Conservation (phyloP, 2,113 vertebrate genomes). For the Propithecus coquereli region DNA sequence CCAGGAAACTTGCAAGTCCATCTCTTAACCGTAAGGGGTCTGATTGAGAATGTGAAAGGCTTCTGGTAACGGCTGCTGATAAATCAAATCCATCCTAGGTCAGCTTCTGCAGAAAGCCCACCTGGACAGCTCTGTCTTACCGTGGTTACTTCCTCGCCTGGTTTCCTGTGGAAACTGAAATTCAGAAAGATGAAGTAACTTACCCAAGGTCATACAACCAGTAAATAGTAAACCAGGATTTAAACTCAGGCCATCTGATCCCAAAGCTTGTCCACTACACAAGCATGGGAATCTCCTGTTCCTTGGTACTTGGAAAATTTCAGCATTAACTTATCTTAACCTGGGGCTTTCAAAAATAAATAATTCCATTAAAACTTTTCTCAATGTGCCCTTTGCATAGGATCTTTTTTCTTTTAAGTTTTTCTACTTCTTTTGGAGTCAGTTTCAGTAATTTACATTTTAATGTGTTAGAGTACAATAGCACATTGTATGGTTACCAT, state of each 20-base stretch:
- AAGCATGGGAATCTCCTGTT: neutral
- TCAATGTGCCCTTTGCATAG: neutral
- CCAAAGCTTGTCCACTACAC: neutral
- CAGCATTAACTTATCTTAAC: conserved; percentile 1
- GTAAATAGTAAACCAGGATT: neutral
- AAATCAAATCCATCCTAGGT: neutral
- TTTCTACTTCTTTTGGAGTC: conserved; percentile 15
- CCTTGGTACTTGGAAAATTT: neutral
- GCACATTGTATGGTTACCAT: neutral
- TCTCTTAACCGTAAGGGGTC: neutral
- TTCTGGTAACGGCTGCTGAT: neutral
- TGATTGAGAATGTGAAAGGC: neutral
- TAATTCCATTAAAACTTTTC: neutral
- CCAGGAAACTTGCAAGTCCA: neutral
- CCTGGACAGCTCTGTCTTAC: neutral
- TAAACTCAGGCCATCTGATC: neutral
- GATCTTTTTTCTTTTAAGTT: neutral
- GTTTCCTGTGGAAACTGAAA: neutral
- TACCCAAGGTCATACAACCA: neutral
- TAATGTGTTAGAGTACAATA: neutral
- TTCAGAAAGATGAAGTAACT: neutral
- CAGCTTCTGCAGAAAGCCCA: neutral
- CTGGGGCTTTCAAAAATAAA: neutral
- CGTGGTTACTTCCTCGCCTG: neutral
- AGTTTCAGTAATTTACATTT: neutral